A percentile compares a stretch with the other conserved stretches of the same genome.
phyloP scores from a whole-genome alignment of 2,113 vertebrate genomes.

The Lanius ludovicianus region DNA sequence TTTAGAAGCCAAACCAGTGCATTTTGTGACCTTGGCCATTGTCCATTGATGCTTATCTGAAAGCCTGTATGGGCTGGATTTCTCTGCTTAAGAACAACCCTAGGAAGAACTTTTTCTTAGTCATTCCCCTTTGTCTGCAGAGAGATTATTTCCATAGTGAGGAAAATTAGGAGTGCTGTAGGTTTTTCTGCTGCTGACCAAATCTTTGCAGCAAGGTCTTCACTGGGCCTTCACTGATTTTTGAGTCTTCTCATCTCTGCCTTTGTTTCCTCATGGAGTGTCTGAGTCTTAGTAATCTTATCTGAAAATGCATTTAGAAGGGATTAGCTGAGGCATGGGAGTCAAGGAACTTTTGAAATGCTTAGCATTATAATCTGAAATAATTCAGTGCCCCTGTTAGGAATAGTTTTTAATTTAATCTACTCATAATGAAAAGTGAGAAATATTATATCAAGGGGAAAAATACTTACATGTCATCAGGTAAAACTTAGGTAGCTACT shows the following conservation, averaged over 20 bases:
- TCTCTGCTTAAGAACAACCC: background rate
- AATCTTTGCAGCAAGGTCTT: background rate
- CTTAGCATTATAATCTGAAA: background rate
- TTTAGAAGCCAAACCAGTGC: conserved; percentile 30
- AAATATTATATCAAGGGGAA: background rate
- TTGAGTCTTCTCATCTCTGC: background rate
- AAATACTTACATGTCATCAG: background rate
- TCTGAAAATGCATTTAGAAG: background rate
- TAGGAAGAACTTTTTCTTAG: background rate
- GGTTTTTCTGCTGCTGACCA: background rate
- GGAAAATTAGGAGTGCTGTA: background rate
- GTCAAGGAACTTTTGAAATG: background rate
- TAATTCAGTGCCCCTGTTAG: background rate
- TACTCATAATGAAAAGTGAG: background rate
- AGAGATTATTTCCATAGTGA: background rate
- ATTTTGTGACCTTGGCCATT: background rate
- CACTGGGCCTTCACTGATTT: background rate
- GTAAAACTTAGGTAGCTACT: background rate
- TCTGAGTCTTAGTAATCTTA: background rate
- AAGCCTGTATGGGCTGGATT: background rate
- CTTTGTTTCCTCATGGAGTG: background rate
- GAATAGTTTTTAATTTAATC: background rate
- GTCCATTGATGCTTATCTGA: background rate
- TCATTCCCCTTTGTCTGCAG: background rate
- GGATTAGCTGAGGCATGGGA: background rate